A percentile compares a stretch with the other conserved stretches of the same genome.
Evolutionary conservation across 2,797 vertebrate genomes (phyloP).

Genomic region (Limnodromus scolopaceus): DNA sequence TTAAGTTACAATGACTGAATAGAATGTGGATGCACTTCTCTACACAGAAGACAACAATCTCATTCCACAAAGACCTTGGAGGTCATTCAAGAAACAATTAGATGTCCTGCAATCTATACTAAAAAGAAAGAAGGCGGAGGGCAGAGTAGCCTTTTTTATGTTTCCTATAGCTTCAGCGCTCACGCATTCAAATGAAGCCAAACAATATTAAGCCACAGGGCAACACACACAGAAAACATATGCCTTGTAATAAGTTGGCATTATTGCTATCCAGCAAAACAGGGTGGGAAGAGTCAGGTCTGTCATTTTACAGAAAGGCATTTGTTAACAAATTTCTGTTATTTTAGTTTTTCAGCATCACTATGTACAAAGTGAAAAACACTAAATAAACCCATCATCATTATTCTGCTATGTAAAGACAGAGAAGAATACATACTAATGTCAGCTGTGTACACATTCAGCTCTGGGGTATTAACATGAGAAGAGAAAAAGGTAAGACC

Average conservation of each 20-base stretch:
- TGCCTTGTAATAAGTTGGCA: conserved; percentile 26
- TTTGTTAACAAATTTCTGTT: background rate
- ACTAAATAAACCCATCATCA: background rate
- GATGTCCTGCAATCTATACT: conserved; percentile 73
- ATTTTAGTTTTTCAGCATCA: background rate
- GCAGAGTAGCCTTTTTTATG: conserved; percentile 49
- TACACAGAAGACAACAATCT: conserved; percentile 81
- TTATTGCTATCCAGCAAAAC: conserved; percentile 15
- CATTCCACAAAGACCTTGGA: conserved; percentile 79
- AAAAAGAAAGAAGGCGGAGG: conserved; percentile 62
- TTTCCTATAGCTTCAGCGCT: conserved; percentile 52
- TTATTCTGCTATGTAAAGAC: background rate
- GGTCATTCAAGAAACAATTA: conserved; percentile 83
- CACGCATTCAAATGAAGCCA: conserved; percentile 49
- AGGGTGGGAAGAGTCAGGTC: background rate
- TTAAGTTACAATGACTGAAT: conserved; percentile 82
- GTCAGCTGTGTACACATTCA: background rate
- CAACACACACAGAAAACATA: background rate
- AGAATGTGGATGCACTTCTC: conserved; percentile 78
- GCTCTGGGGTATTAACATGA: background rate
- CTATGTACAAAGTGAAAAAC: background rate
- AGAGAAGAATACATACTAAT: background rate
- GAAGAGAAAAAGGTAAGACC: background rate
- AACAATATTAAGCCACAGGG: conserved; percentile 52
- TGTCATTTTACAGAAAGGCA: background rate